These are phyloP conservation scores for Ramphastos sulfuratus DNA, from an alignment of 2,113 vertebrate species.

Conservation along the genomic window DNA sequence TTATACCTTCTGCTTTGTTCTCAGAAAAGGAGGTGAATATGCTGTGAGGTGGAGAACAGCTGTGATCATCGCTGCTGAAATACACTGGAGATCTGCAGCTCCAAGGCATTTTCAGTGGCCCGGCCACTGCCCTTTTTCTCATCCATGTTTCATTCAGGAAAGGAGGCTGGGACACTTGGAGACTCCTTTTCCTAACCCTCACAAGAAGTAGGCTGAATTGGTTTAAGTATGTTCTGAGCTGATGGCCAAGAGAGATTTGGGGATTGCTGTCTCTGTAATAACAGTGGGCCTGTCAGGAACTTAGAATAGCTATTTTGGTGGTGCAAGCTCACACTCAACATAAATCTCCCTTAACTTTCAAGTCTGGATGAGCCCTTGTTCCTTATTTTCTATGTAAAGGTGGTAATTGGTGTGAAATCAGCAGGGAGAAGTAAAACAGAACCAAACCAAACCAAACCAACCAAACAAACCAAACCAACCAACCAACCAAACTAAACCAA, in stretches of 20 bases:
- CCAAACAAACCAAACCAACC: no score
- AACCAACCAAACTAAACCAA: no score
- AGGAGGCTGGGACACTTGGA: not conserved
- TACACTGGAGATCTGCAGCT: accelerated
- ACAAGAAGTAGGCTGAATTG: not conserved
- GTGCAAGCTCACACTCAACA: not conserved
- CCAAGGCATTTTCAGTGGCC: not conserved
- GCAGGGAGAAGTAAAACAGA: not conserved
- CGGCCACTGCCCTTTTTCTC: not conserved
- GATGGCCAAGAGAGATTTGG: not conserved
- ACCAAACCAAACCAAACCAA: not conserved
- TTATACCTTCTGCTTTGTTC: not conserved
- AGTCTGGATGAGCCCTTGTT: not conserved
- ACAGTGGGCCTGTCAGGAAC: not conserved
- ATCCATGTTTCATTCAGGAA: not conserved
- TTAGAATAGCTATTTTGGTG: not conserved
- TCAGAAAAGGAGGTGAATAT: not conserved
- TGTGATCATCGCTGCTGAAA: not conserved
- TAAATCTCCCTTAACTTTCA: not conserved
- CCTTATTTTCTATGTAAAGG: not conserved
- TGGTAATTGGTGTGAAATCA: not conserved
- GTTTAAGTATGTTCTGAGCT: not conserved
- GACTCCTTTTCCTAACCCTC: not conserved
- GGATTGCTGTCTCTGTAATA: not conserved
- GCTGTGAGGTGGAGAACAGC: not conserved